These are phyloP conservation scores for Plagodis dolabraria DNA, from an alignment of 2,888 invertebrate species.

Conservation along the genomic window DNA sequence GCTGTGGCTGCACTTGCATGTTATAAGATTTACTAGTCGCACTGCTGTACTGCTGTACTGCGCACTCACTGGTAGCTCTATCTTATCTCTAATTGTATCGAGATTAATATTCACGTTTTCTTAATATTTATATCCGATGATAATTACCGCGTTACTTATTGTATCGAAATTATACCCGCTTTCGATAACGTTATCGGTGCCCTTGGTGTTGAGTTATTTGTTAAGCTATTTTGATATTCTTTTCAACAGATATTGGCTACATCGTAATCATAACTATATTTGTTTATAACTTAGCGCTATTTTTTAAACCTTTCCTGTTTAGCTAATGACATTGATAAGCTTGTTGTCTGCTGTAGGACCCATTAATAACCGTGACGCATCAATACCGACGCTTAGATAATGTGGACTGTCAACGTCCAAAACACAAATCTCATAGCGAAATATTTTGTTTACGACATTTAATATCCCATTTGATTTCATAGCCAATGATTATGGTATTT, in stretches of 20 bases:
- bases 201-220: conserved; percentile 48
- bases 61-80: conserved; percentile 32
- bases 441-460: too few species aligned
- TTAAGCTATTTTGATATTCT: conserved; percentile 35
- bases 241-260: conserved; percentile 21
- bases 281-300: conserved; percentile 10
- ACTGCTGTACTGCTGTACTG: conserved; percentile 23
- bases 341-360: conserved; percentile 30
- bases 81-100: conserved; percentile 44
- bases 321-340: conserved; percentile 35
- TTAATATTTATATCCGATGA: conserved; percentile 20
- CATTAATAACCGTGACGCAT: conserved; percentile 34
- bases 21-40: conserved; percentile 32
- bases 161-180: conserved; percentile 39
- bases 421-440: neutral
- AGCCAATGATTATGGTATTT: too few species aligned
- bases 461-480: too few species aligned
- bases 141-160: conserved; percentile 40
- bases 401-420: conserved; percentile 10
- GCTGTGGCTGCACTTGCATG: conserved; percentile 34
- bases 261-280: neutral
- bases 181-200: conserved; percentile 50
- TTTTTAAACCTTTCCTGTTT: conserved; percentile 34
- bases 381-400: conserved; percentile 3
- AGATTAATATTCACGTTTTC: conserved; percentile 31